A percentile compares a stretch with the other conserved stretches of the same genome.
phyloP scores from a whole-genome alignment of 2,113 vertebrate genomes.

The Oceanites oceanicus region DNA sequence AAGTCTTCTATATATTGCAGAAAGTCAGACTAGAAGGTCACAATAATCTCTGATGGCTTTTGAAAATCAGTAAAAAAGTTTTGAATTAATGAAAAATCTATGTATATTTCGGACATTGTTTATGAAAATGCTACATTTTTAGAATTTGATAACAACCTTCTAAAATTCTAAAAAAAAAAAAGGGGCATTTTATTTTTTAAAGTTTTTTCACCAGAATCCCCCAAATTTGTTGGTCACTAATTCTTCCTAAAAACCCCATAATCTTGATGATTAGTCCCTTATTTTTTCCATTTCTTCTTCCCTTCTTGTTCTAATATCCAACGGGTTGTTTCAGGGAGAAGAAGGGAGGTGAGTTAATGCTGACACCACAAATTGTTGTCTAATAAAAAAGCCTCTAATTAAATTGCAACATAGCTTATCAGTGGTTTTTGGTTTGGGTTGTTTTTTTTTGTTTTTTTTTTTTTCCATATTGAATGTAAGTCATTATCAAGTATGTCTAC shows the following conservation, averaged over 20 bases:
- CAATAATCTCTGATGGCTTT: not conserved
- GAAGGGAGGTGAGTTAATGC: not conserved
- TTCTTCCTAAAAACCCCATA: not conserved
- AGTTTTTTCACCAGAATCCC: not conserved
- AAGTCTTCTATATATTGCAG: not conserved
- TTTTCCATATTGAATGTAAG: not conserved
- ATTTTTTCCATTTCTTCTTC: not conserved
- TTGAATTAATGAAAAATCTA: not conserved
- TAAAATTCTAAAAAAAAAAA: not conserved
- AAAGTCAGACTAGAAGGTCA: not conserved
- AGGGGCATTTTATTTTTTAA: not conserved
- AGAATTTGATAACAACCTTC: not conserved
- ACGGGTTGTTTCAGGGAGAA: not conserved
- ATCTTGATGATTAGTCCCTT: not conserved
- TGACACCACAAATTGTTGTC: not conserved
- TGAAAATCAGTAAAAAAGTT: not conserved
- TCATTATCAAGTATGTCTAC: not conserved
- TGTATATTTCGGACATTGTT: not conserved
- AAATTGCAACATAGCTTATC: not conserved
- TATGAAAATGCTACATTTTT: not conserved
- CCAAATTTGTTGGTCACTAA: not conserved
- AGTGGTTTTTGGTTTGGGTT: no score
- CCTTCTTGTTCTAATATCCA: not conserved
- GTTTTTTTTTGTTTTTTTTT: not conserved
- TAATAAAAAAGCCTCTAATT: not conserved